Evolutionary conservation across 2,113 vertebrate species (phyloP).

Genomic region (Acanthisitta chloris): DNA sequence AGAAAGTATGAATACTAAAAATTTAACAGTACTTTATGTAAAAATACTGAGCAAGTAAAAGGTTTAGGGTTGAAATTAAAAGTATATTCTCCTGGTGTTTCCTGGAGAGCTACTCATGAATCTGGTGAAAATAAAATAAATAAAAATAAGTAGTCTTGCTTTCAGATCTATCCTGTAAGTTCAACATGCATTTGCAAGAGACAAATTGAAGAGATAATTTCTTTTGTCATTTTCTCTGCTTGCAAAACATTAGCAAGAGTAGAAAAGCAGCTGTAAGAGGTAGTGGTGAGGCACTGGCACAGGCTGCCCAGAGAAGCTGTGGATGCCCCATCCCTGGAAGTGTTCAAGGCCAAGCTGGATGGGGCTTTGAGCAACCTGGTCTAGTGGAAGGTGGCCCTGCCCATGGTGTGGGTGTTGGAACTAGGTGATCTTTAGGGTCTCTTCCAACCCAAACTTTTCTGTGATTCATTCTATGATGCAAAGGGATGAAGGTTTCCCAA

Average conservation of each 20-base stretch:
- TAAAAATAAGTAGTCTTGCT: background rate
- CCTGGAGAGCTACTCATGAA: background rate
- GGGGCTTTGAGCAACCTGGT: background rate
- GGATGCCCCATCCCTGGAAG: background rate
- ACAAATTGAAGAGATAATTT: background rate
- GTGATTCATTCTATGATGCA: background rate
- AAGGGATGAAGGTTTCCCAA: background rate
- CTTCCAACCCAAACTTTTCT: background rate
- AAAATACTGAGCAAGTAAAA: background rate
- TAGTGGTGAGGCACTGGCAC: background rate
- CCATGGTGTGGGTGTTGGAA: rapidly evolving
- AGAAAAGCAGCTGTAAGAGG: background rate
- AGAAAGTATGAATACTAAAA: background rate
- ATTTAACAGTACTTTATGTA: background rate
- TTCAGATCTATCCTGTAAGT: background rate
- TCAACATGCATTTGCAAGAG: background rate
- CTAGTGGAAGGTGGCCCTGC: background rate
- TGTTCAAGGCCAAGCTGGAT: background rate
- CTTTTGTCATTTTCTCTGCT: background rate
- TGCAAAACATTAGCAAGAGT: background rate
- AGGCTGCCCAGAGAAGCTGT: background rate
- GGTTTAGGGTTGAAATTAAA: background rate
- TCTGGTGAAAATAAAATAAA: background rate
- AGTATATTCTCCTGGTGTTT: background rate
- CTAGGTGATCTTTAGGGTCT: background rate